phyloP scores from a whole-genome alignment of 2,113 vertebrate genomes.

The Thryonomys swinderianus region DNA sequence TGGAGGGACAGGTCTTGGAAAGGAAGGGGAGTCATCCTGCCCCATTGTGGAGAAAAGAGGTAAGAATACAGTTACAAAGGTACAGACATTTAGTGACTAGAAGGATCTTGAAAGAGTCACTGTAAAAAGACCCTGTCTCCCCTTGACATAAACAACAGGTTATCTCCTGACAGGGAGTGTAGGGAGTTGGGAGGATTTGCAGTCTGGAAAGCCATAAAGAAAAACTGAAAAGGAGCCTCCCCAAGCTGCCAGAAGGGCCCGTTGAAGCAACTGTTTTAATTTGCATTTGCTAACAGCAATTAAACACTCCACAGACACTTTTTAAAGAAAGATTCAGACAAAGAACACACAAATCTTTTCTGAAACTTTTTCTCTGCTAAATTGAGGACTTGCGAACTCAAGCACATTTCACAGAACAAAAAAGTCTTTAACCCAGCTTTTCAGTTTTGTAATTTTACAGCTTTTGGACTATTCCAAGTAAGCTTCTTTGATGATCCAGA shows the following conservation, averaged over 20 bases:
- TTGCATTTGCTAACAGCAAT: constrained; percentile 30
- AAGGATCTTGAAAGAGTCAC: background rate
- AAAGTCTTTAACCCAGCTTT: background rate
- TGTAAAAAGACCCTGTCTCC: background rate
- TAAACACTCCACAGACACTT: background rate
- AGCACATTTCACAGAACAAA: constrained; percentile 13
- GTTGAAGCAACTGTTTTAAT: background rate
- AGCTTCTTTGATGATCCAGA: background rate
- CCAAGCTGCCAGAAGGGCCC: background rate
- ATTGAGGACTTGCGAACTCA: constrained; percentile 3
- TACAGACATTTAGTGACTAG: background rate
- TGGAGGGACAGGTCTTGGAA: background rate
- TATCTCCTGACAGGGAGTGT: background rate
- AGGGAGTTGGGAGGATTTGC: background rate
- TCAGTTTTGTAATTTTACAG: constrained; percentile 23
- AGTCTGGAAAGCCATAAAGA: background rate
- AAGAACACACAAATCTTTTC: background rate
- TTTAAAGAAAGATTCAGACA: constrained; percentile 19
- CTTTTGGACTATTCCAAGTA: background rate
- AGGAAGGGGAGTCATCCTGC: background rate
- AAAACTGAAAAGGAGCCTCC: background rate
- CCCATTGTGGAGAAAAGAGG: background rate
- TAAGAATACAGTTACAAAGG: background rate
- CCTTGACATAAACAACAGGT: background rate
- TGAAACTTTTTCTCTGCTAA: constrained; percentile 7